phyloP scores from a whole-genome alignment of 2,888 invertebrate genomes.

The Melanotus villosus region DNA sequence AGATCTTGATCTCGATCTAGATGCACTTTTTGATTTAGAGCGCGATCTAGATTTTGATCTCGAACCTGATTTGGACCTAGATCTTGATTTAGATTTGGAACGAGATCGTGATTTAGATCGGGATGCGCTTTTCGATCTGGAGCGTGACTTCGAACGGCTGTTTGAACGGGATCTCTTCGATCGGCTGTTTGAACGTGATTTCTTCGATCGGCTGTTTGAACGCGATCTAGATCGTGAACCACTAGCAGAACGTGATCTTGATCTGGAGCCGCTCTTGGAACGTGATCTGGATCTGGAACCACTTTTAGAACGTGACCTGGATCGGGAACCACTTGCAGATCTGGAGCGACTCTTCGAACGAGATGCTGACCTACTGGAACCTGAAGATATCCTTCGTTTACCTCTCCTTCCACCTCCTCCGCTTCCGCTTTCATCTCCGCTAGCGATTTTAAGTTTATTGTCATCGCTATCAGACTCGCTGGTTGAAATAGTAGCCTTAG shows the following conservation, averaged over 20 bases:
- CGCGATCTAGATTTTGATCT: slow-evolving; percentile 52
- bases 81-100: slow-evolving; percentile 61
- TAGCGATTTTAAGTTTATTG: slow-evolving; percentile 71
- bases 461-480: slow-evolving; percentile 84
- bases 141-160: slow-evolving; percentile 66
- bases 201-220: slow-evolving; percentile 62
- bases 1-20: slow-evolving; percentile 56
- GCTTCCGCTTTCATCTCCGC: slow-evolving; percentile 71
- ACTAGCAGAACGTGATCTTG: slow-evolving; percentile 64
- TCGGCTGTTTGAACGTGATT: slow-evolving; percentile 61
- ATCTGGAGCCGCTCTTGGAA: slow-evolving; percentile 58
- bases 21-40: slow-evolving; percentile 60
- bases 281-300: slow-evolving; percentile 56
- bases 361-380: slow-evolving; percentile 71
- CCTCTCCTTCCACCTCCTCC: slow-evolving; percentile 68
- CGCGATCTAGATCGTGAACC: slow-evolving; percentile 65
- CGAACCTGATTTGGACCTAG: slow-evolving; percentile 51
- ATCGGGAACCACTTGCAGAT: slow-evolving; percentile 61
- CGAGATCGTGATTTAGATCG: slow-evolving; percentile 54
- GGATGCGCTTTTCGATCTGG: slow-evolving; percentile 57
- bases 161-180: slow-evolving; percentile 65
- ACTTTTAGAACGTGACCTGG: slow-evolving; percentile 56
- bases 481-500: slow-evolving; percentile 95
- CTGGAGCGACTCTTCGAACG: slow-evolving; percentile 66
- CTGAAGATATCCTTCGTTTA: slow-evolving; percentile 74